Percentiles rank a stretch among this genome's conserved stretches.
Evolutionary conservation across 2,113 vertebrate species (phyloP).

Genomic region (Taxidea taxus): DNA sequence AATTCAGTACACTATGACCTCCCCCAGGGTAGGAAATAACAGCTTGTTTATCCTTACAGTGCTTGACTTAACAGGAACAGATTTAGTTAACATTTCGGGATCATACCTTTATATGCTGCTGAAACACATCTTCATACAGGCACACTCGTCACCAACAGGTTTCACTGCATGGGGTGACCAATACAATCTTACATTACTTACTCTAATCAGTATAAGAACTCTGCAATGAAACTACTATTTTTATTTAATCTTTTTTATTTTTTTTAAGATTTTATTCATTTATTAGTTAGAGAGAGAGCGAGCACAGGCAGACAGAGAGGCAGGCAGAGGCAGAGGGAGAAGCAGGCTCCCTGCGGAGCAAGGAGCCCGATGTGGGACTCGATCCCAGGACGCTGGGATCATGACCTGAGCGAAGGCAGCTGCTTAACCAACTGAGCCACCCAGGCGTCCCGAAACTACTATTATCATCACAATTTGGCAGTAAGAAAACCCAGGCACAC

Average conservation of each 20-base stretch:
- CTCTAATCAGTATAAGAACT: not conserved
- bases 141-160: constrained; percentile 3
- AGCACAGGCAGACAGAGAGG: no score
- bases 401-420: no score
- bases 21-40: not conserved
- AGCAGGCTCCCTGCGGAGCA: no score
- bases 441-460: no score
- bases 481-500: not conserved
- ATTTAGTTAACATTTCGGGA: constrained; percentile 34
- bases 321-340: no score
- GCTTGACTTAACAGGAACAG: not conserved
- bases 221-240: not conserved
- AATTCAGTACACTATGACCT: not conserved
- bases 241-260: no score
- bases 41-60: not conserved
- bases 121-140: not conserved
- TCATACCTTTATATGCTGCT: constrained; percentile 21
- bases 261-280: no score
- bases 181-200: not conserved
- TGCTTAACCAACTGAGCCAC: no score
- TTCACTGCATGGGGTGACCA: not conserved
- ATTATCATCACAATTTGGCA: not conserved
- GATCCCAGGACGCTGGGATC: no score
- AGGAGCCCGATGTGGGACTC: no score
- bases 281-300: no score